Conservation (phyloP, 2,888 invertebrate species). For the Lumbricus terrestris region DNA sequence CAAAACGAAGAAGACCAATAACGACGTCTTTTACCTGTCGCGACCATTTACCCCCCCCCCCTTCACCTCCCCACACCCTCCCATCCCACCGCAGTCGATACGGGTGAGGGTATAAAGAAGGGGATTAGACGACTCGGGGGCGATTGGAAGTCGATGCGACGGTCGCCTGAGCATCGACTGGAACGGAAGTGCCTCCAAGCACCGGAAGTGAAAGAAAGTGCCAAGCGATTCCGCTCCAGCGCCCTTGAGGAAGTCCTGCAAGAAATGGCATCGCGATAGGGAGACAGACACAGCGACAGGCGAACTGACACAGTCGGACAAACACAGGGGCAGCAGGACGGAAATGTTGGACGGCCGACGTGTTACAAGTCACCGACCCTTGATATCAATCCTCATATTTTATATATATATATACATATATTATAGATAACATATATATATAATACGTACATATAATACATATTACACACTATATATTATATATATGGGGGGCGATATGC, state of each 20-base stretch:
- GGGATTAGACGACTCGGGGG: neutral
- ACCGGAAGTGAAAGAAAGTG: neutral
- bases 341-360: neutral
- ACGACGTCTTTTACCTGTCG: neutral
- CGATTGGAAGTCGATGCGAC: neutral
- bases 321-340: neutral
- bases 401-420: too few relatives aligned
- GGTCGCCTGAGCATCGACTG: neutral
- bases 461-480: too few relatives aligned
- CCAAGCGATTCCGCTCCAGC: neutral
- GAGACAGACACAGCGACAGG: neutral
- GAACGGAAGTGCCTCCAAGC: neutral
- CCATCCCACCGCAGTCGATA: neutral
- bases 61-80: too few relatives aligned
- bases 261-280: neutral
- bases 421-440: too few relatives aligned
- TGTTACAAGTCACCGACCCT: neutral
- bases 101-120: neutral
- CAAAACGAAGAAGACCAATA: neutral
- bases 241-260: neutral
- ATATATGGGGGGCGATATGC: too few relatives aligned
- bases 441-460: too few relatives aligned
- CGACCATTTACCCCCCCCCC: neutral
- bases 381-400: neutral
- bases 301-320: neutral